Evolutionary conservation across 2,888 invertebrate genomes (phyloP), one percentile per base, ranked within the genome.

Genomic region (Phytoseiulus persimilis): DNA sequence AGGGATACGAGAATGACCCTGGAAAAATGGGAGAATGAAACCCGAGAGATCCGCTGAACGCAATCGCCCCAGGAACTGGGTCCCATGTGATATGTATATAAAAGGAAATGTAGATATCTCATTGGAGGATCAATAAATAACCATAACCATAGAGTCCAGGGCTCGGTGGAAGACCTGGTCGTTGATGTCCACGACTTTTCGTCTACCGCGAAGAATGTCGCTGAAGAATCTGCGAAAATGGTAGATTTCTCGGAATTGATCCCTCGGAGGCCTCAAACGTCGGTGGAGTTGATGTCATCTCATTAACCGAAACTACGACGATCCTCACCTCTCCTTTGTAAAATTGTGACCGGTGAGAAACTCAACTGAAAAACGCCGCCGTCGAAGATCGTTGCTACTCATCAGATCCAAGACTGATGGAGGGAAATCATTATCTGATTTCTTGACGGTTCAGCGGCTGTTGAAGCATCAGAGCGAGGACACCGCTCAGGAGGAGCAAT

Each of bases 401-500:
- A 65, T 65, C 28, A 28, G 65, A 28, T 65, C 65, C 28, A 23
- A 6, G 65, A 65, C 28, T 65, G 65, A 65, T 65, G 23, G 18
- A 28, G 28, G 5, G 65, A 23, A 23, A 65, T 14, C 28, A 65
- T 65, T 65, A 65, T 65, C 65, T 65, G 23, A 65, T 65, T 28
- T 65, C 65, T 65, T 65, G 65, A 65, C 65, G 65, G 65, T 65
- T 65, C 65, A 28, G 65, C 28, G 65, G 33, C 6, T 87, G 87
- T 87, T 45, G 87, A 33, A 87, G 87, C 32, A 87, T 33, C 32
- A 87, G 18, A 28, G 87, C 31, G 33, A 87, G 87, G 87, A 87
- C 39, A 32, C 33, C 87, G 45, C 87, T 39, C 39, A 87, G 87
- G n/a, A 87, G 87, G 33, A 87, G 87, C 45, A 87, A 45, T 33